These are phyloP conservation scores for Marasmarcha lunaedactyla DNA, from an alignment of 2,888 invertebrate genomes.

Conservation along the genomic window DNA sequence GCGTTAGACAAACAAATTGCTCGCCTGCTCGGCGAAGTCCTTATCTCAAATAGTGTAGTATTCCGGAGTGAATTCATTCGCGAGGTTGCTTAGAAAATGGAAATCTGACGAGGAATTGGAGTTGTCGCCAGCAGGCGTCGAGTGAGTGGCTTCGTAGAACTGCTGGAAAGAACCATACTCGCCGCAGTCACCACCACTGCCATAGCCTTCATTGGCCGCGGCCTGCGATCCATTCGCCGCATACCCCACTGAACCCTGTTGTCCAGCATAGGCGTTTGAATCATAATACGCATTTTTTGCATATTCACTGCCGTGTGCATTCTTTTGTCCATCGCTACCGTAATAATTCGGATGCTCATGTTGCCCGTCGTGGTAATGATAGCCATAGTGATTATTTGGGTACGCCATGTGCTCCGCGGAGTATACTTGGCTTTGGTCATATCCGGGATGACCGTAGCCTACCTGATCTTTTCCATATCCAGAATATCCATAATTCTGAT, in stretches of 20 bases:
- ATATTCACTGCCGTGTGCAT: slow-evolving; percentile 61
- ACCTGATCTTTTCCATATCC: slow-evolving; percentile 64
- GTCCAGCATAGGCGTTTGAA: slow-evolving; percentile 42
- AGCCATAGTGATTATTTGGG: slow-evolving; percentile 59
- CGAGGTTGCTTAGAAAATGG: slow-evolving; percentile 91
- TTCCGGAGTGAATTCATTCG: slow-evolving; percentile 93
- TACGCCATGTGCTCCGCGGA: slow-evolving; percentile 53
- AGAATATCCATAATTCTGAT: slow-evolving; percentile 65
- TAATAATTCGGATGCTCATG: slow-evolving; percentile 59
- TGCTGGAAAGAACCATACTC: slow-evolving; percentile 80
- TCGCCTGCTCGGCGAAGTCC: slow-evolving; percentile 67
- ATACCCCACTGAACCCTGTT: slow-evolving; percentile 37
- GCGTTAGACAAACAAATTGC: slow-evolving; percentile 60
- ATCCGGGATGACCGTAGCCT: slow-evolving; percentile 70
- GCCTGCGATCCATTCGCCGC: slow-evolving; percentile 25
- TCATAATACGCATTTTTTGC: slow-evolving; percentile 63
- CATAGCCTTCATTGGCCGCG: slow-evolving; percentile 43
- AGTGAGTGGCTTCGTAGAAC: slow-evolving; percentile 73
- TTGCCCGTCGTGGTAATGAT: slow-evolving; percentile 58
- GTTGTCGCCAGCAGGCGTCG: slow-evolving; percentile 76
- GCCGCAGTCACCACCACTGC: slow-evolving; percentile 33
- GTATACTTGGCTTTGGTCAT: slow-evolving; percentile 58
- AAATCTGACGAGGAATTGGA: slow-evolving; percentile 95
- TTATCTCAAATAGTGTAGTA: slow-evolving; percentile 80
- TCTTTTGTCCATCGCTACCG: slow-evolving; percentile 59